Base-by-base conservation (phyloP, 2,888 invertebrate species). In the Ernsta delagoae region DNA sequence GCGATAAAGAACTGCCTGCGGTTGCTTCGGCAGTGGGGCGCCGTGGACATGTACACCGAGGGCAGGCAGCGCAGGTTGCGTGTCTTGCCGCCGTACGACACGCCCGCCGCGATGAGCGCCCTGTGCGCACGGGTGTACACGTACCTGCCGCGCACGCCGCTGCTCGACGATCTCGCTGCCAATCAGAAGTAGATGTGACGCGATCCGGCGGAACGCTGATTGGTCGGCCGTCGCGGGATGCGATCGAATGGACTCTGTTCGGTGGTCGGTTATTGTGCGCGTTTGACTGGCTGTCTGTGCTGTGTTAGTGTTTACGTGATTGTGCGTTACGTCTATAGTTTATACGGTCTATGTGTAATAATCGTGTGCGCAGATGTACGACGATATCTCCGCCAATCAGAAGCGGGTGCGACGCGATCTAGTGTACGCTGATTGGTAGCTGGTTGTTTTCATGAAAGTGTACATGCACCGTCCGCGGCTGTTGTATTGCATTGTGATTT, bases 1-100 rank as follows among this genome's bases (percentile, higher is more conserved):
- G 96, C 97, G 0, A 95, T 98, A 63, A 96, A 96, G 81, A 98
- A 98, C 88, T 97, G 97, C 65, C 86, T 98, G 39, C 96, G 97
- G 75, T 87, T 98, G 0, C 95, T 97, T 50, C 96, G 97, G 74
- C 96, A 96, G 77, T 97, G 97, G 96, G 96, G 96, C 74, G 95
- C 97, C 9, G 80, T 98, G 43, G 96, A 97, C 43, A 82, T 94
- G 78, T 85, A 84, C 78, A 78, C 83, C 0, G 85, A 85, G 8
- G 75, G 82, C 39, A 76, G 80, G 3, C 78, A 83, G 16, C 80
- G 94, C n/a, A 76, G 70, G 43, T 67, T 94, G 0, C 76, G 84
- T 5, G 72, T 90, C 1, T 63, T 79, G 24, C 70, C 84, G 1
- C 85, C 84, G 0, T 92, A 89, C 81, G 79, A 83, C 71, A 71